Conservation (phyloP, 2,113 vertebrate species). For the Octodon degus region DNA sequence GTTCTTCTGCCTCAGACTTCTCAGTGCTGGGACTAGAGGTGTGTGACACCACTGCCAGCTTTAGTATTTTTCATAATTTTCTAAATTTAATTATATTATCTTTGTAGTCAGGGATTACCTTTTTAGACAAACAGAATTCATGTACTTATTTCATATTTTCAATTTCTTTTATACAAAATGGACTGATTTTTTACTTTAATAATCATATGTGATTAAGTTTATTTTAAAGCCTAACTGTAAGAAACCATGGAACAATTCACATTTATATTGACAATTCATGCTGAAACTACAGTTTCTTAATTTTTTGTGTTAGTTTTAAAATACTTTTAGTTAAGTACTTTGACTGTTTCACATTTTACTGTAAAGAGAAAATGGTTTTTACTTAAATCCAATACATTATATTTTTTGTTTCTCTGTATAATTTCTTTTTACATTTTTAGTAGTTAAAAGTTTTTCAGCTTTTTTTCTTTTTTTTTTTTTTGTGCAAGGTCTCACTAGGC, state of each 20-base stretch:
- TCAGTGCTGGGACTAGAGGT: not conserved
- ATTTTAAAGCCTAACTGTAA: slow-evolving; percentile 35
- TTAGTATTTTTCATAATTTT: not conserved
- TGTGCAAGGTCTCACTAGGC: no score
- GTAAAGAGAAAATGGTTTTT: slow-evolving; percentile 16
- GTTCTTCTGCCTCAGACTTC: not conserved
- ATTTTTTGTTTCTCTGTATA: not conserved
- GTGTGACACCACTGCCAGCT: not conserved
- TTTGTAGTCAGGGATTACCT: slow-evolving; percentile 1
- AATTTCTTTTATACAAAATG: slow-evolving; percentile 29
- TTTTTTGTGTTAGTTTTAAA: slow-evolving; percentile 54
- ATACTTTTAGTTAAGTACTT: slow-evolving; percentile 40
- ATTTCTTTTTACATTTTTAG: slow-evolving; percentile 48
- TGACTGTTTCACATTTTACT: slow-evolving; percentile 39
- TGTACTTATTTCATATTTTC: slow-evolving; percentile 10
- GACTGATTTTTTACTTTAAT: slow-evolving; percentile 5
- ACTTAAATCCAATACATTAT: not conserved
- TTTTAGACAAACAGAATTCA: slow-evolving; percentile 35
- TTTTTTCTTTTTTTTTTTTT: no score
- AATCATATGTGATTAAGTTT: slow-evolving; percentile 4
- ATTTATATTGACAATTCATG: slow-evolving; percentile 60
- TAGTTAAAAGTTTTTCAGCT: not conserved
- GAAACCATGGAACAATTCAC: slow-evolving; percentile 54
- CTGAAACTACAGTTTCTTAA: slow-evolving; percentile 52
- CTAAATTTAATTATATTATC: slow-evolving; percentile 1